These are phyloP conservation scores for Ranitomeya imitator DNA, from an alignment of 2,113 vertebrate genomes.

Conservation along the genomic window DNA sequence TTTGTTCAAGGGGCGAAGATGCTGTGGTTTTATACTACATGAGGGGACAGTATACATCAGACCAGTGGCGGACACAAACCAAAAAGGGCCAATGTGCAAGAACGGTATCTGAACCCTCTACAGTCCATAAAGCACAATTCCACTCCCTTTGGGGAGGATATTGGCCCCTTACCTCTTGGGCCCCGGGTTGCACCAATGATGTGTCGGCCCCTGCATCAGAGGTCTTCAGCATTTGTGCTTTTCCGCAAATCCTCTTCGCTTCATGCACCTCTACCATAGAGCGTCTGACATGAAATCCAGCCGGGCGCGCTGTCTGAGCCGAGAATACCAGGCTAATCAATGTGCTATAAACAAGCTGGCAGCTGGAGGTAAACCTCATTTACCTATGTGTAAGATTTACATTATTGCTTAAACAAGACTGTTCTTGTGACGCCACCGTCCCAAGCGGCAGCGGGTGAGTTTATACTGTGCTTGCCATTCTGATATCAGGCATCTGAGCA, in stretches of 20 bases:
- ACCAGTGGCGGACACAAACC: too few species aligned
- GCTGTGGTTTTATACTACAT: not conserved
- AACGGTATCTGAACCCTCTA: too few species aligned
- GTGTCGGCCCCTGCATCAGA: too few species aligned
- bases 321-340: not conserved
- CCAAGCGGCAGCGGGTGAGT: not conserved
- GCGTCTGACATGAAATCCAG: not conserved
- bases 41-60: not conserved
- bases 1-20: not conserved
- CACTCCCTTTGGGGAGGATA: too few species aligned
- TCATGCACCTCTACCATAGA: not conserved
- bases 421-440: slow-evolving; percentile 15
- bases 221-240: not conserved
- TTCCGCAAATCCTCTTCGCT: not conserved
- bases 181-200: too few species aligned
- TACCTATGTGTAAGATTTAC: slow-evolving; percentile 29
- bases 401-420: not conserved
- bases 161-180: too few species aligned
- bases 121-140: too few species aligned
- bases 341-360: slow-evolving; percentile 17
- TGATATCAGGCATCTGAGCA: not conserved
- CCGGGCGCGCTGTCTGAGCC: not conserved
- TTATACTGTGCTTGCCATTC: not conserved
- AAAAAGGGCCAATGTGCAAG: too few species aligned
- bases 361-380: slow-evolving; percentile 20